Evolutionary conservation across 2,797 vertebrate species (phyloP), one percentile per base, ranked within the genome.

Genomic region (Myotis findleyi): DNA sequence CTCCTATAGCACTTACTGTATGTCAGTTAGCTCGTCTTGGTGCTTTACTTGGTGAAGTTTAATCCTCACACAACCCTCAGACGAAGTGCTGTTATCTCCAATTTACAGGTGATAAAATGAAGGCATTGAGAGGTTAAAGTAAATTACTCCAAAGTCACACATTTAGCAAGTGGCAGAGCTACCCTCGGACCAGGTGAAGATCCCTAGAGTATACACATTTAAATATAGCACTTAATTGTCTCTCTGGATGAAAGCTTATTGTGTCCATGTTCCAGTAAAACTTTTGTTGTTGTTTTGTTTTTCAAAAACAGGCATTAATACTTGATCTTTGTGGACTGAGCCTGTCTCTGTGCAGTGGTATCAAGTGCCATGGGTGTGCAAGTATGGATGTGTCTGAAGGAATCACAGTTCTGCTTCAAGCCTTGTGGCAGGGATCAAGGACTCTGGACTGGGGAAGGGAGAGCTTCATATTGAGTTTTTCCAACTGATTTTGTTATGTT

Each of bases 231-330:
- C 49, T 14, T 71, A 47, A 41, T 27, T 64, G 30, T 33, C n/a
- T 62, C 17, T 77, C 20, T 53, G 68, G 89, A 33, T 83, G 59
- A 79, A 79, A 75, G 91, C 38, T 27, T 83, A 21, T 3, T 81
- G 77, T 84, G 68, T n/a, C 47, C 7, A 3, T 76, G 30, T 91
- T 89, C 73, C 55, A 38, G 1, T 20, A 71, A 64, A 77, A 85
- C 14, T 68, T 36, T 93, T 55, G 3, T 80, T 11, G 10, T 44
- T 11, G 51, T 20, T 11, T 30, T 13, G 71, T 62, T 44, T 55
- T 51, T 25, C 14, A n/a, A 23, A 57, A 90, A 41, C 30, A 75
- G 53, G 11, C 20, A 1, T 62, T 81, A 23, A 53, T 1, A 0
- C 12, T 10, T 68, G 44, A 47, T 91, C 55, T 88, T 93, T 27